Conservation (phyloP, 2,113 vertebrate genomes). For the Lasiurus cinereus region DNA sequence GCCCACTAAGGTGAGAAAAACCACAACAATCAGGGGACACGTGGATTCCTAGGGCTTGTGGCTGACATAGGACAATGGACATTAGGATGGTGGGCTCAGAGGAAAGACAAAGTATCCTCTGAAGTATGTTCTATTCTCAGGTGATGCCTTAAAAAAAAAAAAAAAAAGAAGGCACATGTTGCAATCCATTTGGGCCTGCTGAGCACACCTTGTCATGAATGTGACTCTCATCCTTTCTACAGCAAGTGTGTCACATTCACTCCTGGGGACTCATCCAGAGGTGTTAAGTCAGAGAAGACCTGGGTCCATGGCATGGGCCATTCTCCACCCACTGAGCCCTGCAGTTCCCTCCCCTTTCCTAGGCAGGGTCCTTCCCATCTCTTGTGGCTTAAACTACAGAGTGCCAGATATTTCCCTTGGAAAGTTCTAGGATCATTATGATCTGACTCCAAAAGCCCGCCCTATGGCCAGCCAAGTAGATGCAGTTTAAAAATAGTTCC, state of each 20-base stretch:
- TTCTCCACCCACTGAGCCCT: neutral
- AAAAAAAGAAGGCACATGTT: neutral
- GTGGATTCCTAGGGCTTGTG: neutral
- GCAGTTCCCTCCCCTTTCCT: rapidly evolving
- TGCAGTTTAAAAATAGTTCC: conserved; percentile 74
- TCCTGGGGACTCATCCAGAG: neutral
- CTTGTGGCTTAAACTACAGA: neutral
- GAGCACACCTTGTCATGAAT: rapidly evolving
- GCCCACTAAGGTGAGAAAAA: neutral
- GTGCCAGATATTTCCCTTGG: conserved; percentile 4
- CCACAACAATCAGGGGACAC: neutral
- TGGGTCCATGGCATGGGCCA: neutral
- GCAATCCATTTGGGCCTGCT: neutral
- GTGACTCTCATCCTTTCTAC: neutral
- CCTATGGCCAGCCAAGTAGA: conserved; percentile 68
- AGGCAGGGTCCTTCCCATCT: neutral
- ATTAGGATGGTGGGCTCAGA: neutral
- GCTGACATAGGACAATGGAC: neutral
- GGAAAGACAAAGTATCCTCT: neutral
- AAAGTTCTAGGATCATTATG: conserved; percentile 51
- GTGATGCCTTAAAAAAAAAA: neutral
- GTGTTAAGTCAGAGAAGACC: neutral
- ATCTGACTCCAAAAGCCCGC: conserved; percentile 43
- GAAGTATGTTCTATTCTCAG: neutral
- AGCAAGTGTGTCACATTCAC: neutral